Evolutionary conservation across 2,113 vertebrate genomes (phyloP).

Genomic region (Xyrauchen texanus): DNA sequence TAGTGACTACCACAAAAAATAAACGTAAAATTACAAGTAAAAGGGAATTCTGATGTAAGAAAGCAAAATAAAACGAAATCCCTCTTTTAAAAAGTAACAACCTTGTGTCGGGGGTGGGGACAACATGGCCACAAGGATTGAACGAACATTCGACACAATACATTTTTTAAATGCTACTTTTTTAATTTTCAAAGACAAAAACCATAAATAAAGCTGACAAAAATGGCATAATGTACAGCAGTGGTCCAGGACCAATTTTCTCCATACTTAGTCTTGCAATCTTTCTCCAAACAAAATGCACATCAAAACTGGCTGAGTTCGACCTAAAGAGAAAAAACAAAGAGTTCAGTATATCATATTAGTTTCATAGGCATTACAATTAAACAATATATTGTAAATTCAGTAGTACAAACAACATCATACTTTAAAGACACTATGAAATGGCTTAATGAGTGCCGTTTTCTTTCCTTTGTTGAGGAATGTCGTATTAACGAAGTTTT

Average conservation of each 20-base stretch:
- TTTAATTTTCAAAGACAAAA: conserved; percentile 77
- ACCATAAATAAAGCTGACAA: conserved; percentile 94
- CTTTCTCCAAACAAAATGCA: conserved; percentile 56
- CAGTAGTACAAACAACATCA: too few relatives aligned
- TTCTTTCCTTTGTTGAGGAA: too few relatives aligned
- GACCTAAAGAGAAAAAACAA: conserved; percentile 56
- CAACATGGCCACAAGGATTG: conserved; percentile 75
- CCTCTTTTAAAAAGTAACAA: conserved; percentile 49
- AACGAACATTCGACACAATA: conserved; percentile 80
- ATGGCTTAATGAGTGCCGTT: too few relatives aligned
- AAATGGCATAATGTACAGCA: conserved; percentile 84
- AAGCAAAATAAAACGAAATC: conserved; percentile 68
- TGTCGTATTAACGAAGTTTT: too few relatives aligned
- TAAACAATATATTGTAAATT: too few relatives aligned
- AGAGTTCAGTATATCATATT: too few relatives aligned
- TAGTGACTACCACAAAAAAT: conserved; percentile 47
- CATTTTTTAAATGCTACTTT: conserved; percentile 67
- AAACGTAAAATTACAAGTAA: conserved; percentile 58
- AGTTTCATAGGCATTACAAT: too few relatives aligned
- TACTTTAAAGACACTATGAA: too few relatives aligned
- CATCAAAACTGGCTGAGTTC: conserved; percentile 55
- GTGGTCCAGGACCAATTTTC: conserved; percentile 76
- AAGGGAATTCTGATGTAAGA: conserved; percentile 72
- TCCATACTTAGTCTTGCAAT: conserved; percentile 53
- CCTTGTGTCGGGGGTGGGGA: conserved; percentile 2